Percentiles rank a stretch among this genome's conserved stretches.
phyloP scores from a whole-genome alignment of 2,113 vertebrate genomes.

The Saimiri boliviensis region DNA sequence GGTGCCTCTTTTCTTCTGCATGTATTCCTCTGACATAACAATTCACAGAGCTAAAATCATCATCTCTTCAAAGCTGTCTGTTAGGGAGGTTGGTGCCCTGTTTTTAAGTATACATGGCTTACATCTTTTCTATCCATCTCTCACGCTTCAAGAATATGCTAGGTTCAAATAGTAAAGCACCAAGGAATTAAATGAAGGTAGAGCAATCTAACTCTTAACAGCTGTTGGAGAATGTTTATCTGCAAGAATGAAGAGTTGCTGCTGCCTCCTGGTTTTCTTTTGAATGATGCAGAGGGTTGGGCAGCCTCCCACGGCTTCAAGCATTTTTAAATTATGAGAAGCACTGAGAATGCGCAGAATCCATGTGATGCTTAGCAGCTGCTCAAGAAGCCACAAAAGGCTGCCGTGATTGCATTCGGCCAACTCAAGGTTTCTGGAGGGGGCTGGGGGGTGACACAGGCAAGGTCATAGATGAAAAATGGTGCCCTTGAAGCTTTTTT shows the following conservation, averaged over 20 bases:
- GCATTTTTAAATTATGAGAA: slow-evolving; percentile 35
- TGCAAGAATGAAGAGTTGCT: background rate
- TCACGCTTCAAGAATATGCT: background rate
- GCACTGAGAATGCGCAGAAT: background rate
- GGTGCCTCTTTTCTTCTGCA: background rate
- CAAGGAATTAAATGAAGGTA: background rate
- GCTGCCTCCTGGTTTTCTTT: background rate
- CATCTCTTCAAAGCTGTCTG: background rate
- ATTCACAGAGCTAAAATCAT: background rate
- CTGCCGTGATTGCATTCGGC: background rate
- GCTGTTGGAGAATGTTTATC: background rate
- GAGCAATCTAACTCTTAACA: background rate
- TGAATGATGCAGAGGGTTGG: slow-evolving; percentile 12
- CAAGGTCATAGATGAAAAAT: background rate
- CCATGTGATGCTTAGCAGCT: background rate
- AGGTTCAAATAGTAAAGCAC: background rate
- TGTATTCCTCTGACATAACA: background rate
- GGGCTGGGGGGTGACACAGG: background rate
- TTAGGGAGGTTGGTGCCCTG: background rate
- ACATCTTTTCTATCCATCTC: background rate
- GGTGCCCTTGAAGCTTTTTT: background rate
- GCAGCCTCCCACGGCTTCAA: background rate
- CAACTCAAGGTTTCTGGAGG: background rate
- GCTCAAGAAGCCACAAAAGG: background rate
- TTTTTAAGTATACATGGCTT: background rate